Base-by-base conservation (phyloP, 2,888 invertebrate species). In the Rosalia funebris region DNA sequence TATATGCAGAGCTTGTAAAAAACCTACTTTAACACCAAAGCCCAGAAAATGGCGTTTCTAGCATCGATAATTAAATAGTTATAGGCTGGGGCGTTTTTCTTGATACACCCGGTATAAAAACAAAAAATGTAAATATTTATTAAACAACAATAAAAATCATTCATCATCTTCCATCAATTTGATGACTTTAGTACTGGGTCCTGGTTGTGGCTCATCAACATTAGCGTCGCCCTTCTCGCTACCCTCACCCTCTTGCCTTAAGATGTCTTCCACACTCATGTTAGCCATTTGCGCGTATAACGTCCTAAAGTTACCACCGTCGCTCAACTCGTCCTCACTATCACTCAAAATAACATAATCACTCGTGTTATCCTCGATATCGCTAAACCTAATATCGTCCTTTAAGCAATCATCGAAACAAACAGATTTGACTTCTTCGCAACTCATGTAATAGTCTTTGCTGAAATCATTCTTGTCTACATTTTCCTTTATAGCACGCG, bases 341-440 rank as follows among this genome's bases (percentile, higher is more conserved):
- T 75, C 73, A 45, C 69, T 75, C 39, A 77, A 62, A 16, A 73
- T 64, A 15, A 72, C 46, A 61, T 69, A 71, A 20, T 73, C 69
- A 1, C 47, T 46, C 1, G 44, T 41, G 57, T 73, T 75, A 17
- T 75, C 74, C 55, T 71, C 76, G 12, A 74, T 54, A 53, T 71
- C 69, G 37, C 57, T 65, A 17, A 66, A 58, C 14, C 62, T 34
- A 4, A 62, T 52, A 4, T 46, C 57, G 41, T 73, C 74, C 36
- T 60, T 50, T 11, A 68, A 32, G 63, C 73, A 75, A 60, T 74
- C 74, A 32, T 56, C 56, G 32, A 45, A 65, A 61, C 72, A 71
- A 15, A 63, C 65, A 0, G 70, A 66, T 15, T 45, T 55, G 1
- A 66, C 60, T 9, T 59, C 47, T 36, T 66, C 64, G 10, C 60